These are phyloP conservation scores for Netelia inedita DNA, from an alignment of 2,888 invertebrate species.

Conservation along the genomic window DNA sequence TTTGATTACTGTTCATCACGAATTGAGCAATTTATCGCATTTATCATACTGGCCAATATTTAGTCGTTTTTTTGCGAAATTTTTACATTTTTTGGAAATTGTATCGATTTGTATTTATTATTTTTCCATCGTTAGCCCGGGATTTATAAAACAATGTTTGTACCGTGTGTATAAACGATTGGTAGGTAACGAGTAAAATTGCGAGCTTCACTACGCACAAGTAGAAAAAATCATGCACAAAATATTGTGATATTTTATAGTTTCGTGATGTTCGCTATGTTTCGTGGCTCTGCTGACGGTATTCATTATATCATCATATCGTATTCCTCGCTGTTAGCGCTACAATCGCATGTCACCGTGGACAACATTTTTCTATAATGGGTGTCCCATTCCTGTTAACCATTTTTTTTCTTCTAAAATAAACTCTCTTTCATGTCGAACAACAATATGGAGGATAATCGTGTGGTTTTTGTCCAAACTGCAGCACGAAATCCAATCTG, in stretches of 20 bases:
- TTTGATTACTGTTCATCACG: no score
- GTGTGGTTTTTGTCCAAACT: no score
- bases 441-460: no score
- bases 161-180: background rate
- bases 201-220: background rate
- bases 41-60: background rate
- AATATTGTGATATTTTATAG: conserved; percentile 5
- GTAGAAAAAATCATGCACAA: conserved; percentile 27
- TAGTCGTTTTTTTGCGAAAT: background rate
- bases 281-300: background rate
- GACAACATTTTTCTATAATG: no score
- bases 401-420: no score
- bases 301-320: background rate
- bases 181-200: background rate
- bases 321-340: no score
- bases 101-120: background rate
- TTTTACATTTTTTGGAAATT: background rate
- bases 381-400: no score
- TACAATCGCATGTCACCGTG: no score
- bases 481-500: no score
- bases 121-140: background rate
- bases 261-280: background rate
- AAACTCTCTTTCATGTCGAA: no score
- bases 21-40: no score
- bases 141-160: background rate